A percentile compares a stretch with the other conserved stretches of the same genome.
Conservation (phyloP, 2,888 invertebrate genomes). For the Aleiodes testaceus region DNA sequence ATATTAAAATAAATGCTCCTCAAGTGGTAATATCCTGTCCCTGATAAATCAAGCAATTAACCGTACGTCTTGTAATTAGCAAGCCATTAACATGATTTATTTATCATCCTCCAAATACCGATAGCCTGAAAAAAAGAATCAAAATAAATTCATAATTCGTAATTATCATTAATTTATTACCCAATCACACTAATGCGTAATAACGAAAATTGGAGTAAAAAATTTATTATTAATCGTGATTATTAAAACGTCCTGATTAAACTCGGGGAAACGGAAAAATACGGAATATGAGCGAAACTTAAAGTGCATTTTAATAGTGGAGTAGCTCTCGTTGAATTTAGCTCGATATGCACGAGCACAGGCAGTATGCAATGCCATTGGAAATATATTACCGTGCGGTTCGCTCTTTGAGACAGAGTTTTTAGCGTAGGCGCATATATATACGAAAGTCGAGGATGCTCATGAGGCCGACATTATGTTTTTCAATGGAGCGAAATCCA, state of each 20-base stretch:
- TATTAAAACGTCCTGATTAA: slow-evolving; percentile 3
- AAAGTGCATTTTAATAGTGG: slow-evolving; percentile 49
- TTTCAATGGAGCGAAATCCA: slow-evolving; percentile 51
- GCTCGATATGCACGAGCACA: slow-evolving; percentile 51
- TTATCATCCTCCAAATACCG: slow-evolving; percentile 59
- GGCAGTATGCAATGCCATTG: slow-evolving; percentile 55
- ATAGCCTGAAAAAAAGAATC: no score
- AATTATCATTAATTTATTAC: slow-evolving; percentile 19
- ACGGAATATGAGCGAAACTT: slow-evolving; percentile 34
- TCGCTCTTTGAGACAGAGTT: slow-evolving; percentile 58
- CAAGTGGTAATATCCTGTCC: slow-evolving; percentile 30
- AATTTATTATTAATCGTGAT: slow-evolving; percentile 12
- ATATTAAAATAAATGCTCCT: neutral
- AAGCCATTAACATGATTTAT: slow-evolving; percentile 63
- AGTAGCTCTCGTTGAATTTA: slow-evolving; percentile 43
- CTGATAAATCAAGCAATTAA: slow-evolving; percentile 62
- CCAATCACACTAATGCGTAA: slow-evolving; percentile 1
- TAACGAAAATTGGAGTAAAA: slow-evolving; percentile 20
- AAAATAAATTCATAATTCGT: neutral
- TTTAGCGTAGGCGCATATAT: slow-evolving; percentile 60
- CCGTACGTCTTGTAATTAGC: slow-evolving; percentile 60
- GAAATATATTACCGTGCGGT: slow-evolving; percentile 61
- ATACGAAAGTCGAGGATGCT: slow-evolving; percentile 41
- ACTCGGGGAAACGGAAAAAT: slow-evolving; percentile 1
- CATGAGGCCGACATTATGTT: slow-evolving; percentile 41